Evolutionary conservation across 2,113 vertebrate species (phyloP).

Genomic region (Sturnira hondurensis): DNA sequence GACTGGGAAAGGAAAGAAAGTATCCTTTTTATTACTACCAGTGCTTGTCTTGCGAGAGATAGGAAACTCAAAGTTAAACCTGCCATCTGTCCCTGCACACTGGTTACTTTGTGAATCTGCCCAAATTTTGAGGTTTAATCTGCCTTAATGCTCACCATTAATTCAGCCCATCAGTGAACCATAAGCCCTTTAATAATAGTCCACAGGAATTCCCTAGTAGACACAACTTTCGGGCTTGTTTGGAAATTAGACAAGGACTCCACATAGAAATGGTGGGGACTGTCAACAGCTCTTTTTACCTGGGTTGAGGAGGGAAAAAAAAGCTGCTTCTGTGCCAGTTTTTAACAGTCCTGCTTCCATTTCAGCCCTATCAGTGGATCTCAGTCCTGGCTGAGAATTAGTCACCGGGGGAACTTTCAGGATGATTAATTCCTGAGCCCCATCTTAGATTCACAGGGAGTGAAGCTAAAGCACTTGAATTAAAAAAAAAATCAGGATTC

Average conservation of each 20-base stretch:
- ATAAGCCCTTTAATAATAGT: constrained; percentile 69
- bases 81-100: constrained; percentile 57
- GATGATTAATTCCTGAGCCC: background rate
- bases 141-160: constrained; percentile 65
- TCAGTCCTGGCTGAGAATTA: background rate
- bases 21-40: constrained; percentile 43
- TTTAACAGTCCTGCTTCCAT: constrained; percentile 30
- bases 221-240: constrained; percentile 61
- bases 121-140: constrained; percentile 66
- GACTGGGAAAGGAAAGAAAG: constrained; percentile 61
- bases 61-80: constrained; percentile 62
- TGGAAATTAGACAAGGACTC: constrained; percentile 69
- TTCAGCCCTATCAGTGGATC: background rate
- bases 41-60: constrained; percentile 66
- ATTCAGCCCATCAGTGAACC: constrained; percentile 68
- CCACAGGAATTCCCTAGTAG: constrained; percentile 70
- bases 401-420: background rate
- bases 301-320: background rate
- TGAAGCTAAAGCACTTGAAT: background rate
- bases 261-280: constrained; percentile 62
- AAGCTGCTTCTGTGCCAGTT: constrained; percentile 41
- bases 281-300: constrained; percentile 60
- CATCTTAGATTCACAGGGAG: background rate
- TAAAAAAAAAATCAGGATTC: background rate
- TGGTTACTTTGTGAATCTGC: constrained; percentile 70